phyloP scores from a whole-genome alignment of 2,888 invertebrate genomes.

The Drosophila eohydei region DNA sequence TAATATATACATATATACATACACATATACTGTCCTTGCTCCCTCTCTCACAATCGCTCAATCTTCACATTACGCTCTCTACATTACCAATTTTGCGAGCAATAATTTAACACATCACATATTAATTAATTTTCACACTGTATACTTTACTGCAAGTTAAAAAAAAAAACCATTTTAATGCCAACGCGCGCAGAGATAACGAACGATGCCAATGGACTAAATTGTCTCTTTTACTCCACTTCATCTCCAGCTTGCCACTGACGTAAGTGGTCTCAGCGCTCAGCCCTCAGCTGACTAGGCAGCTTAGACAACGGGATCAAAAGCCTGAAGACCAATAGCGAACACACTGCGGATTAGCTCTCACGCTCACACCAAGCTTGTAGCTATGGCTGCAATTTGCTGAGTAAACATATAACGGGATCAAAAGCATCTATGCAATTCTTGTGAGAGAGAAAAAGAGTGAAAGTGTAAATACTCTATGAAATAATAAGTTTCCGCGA shows the following conservation, averaged over 20 bases:
- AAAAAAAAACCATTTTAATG: background rate
- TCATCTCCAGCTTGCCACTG: background rate
- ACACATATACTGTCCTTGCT: background rate
- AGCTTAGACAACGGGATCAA: conserved; percentile 15
- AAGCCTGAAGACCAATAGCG: background rate
- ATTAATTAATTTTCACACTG: background rate
- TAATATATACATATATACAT: background rate
- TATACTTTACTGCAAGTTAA: background rate
- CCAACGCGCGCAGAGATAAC: background rate
- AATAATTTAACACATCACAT: background rate
- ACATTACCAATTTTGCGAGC: no score
- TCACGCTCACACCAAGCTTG: conserved; percentile 1
- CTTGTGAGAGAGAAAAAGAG: background rate
- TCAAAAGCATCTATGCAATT: background rate
- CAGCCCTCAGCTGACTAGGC: background rate
- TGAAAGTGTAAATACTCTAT: conserved; percentile 2
- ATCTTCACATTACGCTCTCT: no score
- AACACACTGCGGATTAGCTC: background rate
- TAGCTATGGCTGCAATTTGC: background rate
- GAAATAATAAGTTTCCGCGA: background rate
- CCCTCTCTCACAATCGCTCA: background rate
- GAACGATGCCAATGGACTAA: conserved; percentile 2
- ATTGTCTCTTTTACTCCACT: background rate
- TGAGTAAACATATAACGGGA: conserved; percentile 4
- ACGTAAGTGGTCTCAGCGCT: background rate